These are phyloP conservation scores for Lucilia sericata DNA, from an alignment of 1,140 invertebrate species.

Conservation along the genomic window DNA sequence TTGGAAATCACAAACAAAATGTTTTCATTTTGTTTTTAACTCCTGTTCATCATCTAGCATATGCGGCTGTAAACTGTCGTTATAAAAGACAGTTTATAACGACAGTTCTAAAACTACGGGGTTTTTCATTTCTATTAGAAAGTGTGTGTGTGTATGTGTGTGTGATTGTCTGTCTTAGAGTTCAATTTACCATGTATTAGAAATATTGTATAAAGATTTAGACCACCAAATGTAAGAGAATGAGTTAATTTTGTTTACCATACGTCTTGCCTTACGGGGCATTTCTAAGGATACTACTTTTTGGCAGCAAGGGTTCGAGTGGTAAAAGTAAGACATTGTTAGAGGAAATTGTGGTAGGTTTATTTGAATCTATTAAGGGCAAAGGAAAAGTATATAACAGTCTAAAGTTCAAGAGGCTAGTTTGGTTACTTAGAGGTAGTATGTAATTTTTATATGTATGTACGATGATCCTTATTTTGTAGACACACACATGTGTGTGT, in stretches of 20 bases:
- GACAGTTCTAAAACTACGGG: no score
- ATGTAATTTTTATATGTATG: not conserved
- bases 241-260: not conserved
- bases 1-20: no score
- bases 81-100: no score
- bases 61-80: no score
- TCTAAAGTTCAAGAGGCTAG: slow-evolving; percentile 25
- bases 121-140: no score
- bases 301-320: not conserved
- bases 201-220: slow-evolving; percentile 17
- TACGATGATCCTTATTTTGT: not conserved
- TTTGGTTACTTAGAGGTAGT: not conserved
- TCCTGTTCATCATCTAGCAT: no score
- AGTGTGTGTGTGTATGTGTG: slow-evolving; percentile 48
- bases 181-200: slow-evolving; percentile 45
- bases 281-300: not conserved
- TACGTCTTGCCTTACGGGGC: not conserved
- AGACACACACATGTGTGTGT: not conserved
- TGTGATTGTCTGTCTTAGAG: slow-evolving; percentile 41
- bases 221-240: not conserved
- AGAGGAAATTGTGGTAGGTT: not conserved
- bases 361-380: not conserved
- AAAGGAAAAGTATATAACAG: not conserved
- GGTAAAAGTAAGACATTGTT: not conserved
- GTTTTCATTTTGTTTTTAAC: no score